A percentile compares a stretch with the other conserved stretches of the same genome.
phyloP scores from a whole-genome alignment of 2,797 vertebrate genomes.

The Mormyrops attenuatus region DNA sequence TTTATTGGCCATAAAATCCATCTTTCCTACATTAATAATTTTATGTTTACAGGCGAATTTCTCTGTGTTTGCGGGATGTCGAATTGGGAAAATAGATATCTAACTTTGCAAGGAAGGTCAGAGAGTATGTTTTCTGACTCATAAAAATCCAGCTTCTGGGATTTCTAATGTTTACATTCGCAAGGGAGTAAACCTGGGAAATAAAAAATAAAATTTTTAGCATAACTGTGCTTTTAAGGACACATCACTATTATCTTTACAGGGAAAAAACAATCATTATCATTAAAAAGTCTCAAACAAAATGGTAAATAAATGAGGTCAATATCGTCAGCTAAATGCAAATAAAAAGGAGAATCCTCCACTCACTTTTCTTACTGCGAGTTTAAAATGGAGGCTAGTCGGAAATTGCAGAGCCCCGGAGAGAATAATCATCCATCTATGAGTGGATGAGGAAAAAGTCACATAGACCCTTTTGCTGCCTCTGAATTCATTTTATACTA shows the following conservation, averaged over 20 bases:
- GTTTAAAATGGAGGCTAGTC: neutral
- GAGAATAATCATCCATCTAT: neutral
- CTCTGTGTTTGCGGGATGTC: neutral
- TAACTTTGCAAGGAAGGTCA: neutral
- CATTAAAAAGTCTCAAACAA: neutral
- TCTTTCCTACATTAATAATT: neutral
- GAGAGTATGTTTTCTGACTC: neutral
- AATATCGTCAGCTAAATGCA: neutral
- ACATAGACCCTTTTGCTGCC: neutral
- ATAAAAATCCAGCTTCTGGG: neutral
- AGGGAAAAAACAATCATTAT: neutral
- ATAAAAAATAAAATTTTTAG: neutral
- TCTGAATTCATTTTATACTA: constrained; percentile 12
- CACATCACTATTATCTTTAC: neutral
- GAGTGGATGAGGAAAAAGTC: neutral
- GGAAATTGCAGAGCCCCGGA: neutral
- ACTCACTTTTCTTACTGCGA: neutral
- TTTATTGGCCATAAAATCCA: neutral
- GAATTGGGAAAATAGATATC: neutral
- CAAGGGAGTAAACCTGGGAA: neutral
- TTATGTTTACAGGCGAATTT: neutral
- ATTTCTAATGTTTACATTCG: neutral
- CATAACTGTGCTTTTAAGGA: neutral
- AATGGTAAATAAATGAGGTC: neutral
- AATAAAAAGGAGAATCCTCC: neutral